These are phyloP conservation scores for Amphiprion clarkii DNA, from an alignment of 2,797 vertebrate species.

Conservation along the genomic window DNA sequence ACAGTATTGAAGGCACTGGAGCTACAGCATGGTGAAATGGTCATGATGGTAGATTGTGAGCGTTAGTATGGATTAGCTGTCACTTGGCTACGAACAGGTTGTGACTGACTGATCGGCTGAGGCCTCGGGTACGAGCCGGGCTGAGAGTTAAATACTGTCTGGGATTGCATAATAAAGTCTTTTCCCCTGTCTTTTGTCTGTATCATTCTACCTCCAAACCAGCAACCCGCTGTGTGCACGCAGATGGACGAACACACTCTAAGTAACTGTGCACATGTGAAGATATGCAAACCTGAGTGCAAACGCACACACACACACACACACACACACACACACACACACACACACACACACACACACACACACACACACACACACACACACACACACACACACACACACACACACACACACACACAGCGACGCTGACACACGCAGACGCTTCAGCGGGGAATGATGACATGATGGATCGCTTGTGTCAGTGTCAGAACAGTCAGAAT, in stretches of 20 bases:
- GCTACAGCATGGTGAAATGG: conserved; percentile 78
- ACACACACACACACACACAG: conserved; percentile 13
- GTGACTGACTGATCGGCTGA: conserved; percentile 82
- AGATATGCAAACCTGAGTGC: conserved; percentile 16
- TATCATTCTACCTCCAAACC: conserved; percentile 2
- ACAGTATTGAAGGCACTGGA: conserved; percentile 81
- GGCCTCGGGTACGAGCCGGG: conserved; percentile 77
- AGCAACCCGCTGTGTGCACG: conserved; percentile 3
- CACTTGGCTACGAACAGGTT: conserved; percentile 74
- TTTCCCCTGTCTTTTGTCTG: conserved; percentile 12
- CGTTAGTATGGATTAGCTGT: conserved; percentile 90
- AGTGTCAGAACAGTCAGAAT: conserved; percentile 88
- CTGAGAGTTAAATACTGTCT: conserved; percentile 87
- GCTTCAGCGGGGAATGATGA: conserved; percentile 84
- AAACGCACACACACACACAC: conserved; percentile 24
- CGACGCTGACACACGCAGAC: conserved; percentile 50
- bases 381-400: conserved; percentile 11
- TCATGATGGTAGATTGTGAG: conserved; percentile 83
- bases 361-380: conserved; percentile 17
- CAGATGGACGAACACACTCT: conserved; percentile 29
- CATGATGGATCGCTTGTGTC: conserved; percentile 91
- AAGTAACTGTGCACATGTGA: conserved; percentile 24
- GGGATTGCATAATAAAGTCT: conserved; percentile 52
- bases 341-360: conserved; percentile 11
- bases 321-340: conserved; percentile 10